phyloP scores from a whole-genome alignment of 2,888 invertebrate species.

The Galeruca laticollis region DNA sequence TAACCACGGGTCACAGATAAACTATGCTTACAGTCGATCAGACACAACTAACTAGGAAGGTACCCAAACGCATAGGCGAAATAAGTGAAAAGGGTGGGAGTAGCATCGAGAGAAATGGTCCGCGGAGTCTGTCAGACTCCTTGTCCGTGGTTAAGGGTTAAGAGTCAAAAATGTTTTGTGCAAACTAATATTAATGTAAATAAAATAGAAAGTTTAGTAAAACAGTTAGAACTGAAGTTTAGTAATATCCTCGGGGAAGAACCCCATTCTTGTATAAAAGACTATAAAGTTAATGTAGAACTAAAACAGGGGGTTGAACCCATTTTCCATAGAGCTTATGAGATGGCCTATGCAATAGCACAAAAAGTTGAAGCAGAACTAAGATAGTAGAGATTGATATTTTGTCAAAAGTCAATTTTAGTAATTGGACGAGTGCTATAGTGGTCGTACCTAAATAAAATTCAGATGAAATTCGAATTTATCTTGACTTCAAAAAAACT shows the following conservation, averaged over 20 bases:
- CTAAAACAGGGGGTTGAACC: constrained; percentile 21
- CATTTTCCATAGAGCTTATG: constrained; percentile 40
- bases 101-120: too few relatives aligned
- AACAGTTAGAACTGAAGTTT: constrained; percentile 12
- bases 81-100: too few relatives aligned
- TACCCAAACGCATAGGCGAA: too few relatives aligned
- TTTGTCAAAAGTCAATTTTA: constrained; percentile 46
- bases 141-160: too few relatives aligned
- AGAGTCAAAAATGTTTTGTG: too few relatives aligned
- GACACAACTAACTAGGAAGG: too few relatives aligned
- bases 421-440: constrained; percentile 56
- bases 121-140: too few relatives aligned
- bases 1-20: too few relatives aligned
- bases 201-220: background rate
- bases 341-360: constrained; percentile 47
- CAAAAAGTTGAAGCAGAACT: constrained; percentile 49
- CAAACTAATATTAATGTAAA: too few relatives aligned
- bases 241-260: constrained; percentile 12
- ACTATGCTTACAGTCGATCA: too few relatives aligned
- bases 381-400: constrained; percentile 41
- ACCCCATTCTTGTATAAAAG: constrained; percentile 10
- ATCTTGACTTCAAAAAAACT: constrained; percentile 45
- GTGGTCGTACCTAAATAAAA: constrained; percentile 55
- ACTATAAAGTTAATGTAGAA: constrained; percentile 18
- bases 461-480: constrained; percentile 45